A percentile compares a stretch with the other conserved stretches of the same genome.
Conservation (phyloP, 2,888 invertebrate genomes). For the Heliconius cydno region DNA sequence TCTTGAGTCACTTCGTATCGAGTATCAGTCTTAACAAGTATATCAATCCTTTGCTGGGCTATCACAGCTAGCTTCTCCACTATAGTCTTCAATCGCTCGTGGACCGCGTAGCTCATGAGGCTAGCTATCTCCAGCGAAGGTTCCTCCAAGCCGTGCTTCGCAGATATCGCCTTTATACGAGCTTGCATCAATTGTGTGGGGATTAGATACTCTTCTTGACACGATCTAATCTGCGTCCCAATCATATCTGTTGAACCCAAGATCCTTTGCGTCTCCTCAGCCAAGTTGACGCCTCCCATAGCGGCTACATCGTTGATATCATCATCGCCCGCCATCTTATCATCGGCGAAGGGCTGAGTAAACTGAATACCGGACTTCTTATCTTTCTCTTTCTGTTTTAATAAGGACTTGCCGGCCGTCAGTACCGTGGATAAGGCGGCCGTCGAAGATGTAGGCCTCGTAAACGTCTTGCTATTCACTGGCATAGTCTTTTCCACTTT, state of each 20-base stretch:
- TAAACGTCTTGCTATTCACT: slow-evolving; percentile 66
- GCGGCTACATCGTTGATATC: slow-evolving; percentile 99
- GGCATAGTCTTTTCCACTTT: slow-evolving; percentile 81
- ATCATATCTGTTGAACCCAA: slow-evolving; percentile 95
- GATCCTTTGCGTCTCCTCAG: slow-evolving; percentile 97
- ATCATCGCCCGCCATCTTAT: slow-evolving; percentile 91
- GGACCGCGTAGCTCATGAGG: slow-evolving; percentile 95
- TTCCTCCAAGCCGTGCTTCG: slow-evolving; percentile 92
- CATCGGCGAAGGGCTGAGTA: slow-evolving; percentile 72
- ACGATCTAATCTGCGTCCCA: slow-evolving; percentile 93
- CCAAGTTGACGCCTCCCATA: slow-evolving; percentile 99
- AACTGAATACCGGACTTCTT: slow-evolving; percentile 82
- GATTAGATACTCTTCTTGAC: slow-evolving; percentile 96
- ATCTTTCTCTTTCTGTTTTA: slow-evolving; percentile 83
- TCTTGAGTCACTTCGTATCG: slow-evolving; percentile 95
- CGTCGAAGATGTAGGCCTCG: slow-evolving; percentile 61
- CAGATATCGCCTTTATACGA: slow-evolving; percentile 89
- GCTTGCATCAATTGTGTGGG: slow-evolving; percentile 90
- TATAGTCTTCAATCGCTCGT: slow-evolving; percentile 95
- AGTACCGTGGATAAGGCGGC: slow-evolving; percentile 68
- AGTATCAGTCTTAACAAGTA: slow-evolving; percentile 92
- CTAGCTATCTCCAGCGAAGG: slow-evolving; percentile 93
- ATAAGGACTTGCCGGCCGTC: slow-evolving; percentile 79
- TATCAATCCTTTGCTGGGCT: slow-evolving; percentile 97
- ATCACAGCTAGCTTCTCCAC: slow-evolving; percentile 95